Evolutionary conservation across 2,797 vertebrate genomes (phyloP), one percentile per base, ranked within the genome.

Genomic region (Chanos chanos): DNA sequence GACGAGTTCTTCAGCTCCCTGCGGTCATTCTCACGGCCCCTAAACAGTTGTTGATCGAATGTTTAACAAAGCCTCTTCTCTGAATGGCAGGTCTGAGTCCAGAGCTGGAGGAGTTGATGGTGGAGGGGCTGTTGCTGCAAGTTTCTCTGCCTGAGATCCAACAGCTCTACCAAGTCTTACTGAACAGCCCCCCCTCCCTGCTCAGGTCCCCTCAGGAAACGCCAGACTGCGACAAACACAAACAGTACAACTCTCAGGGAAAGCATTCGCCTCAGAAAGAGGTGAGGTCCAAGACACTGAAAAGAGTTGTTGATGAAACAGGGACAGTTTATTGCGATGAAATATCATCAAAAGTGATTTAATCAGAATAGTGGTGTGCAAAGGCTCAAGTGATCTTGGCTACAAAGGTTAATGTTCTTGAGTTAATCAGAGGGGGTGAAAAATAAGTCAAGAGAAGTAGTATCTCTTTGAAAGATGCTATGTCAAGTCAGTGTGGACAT

Each of bases 101-200:
- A 2, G 94, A 97, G 53, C 86, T 97, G 79, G 93, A 94, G 52
- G 92, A 96, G 78, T 75, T 99, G 71, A 89, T 99, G 90, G 96
- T 99, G 87, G 97, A 99, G 77, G 97, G 94, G 24, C 92, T 98
- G 49, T 85, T 98, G 75, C 90, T 99, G 8, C 95, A 94, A 81
- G 94, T 98, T n/a, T 91, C 91, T 37, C 80, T 98, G 69, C 94
- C 94, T 0, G 96, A 99, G 82, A 89, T 94, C 71, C 91, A 94
- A 80, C 92, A 90, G 71, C 87, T 99, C 21, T 95, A 94, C 79
- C 88, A 85, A 59, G 75, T 86, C 34, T 81, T 99, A 30, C 77
- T 96, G 75, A 87, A 91, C 0, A 85, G 90, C 69, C 89, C 87
- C 49, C 85, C 77, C 37, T 80, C 85, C 39, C 72, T 72, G 58